Percentiles rank a stretch among this genome's conserved stretches.
phyloP scores from a whole-genome alignment of 1,140 invertebrate species.

The Phortica variegata region DNA sequence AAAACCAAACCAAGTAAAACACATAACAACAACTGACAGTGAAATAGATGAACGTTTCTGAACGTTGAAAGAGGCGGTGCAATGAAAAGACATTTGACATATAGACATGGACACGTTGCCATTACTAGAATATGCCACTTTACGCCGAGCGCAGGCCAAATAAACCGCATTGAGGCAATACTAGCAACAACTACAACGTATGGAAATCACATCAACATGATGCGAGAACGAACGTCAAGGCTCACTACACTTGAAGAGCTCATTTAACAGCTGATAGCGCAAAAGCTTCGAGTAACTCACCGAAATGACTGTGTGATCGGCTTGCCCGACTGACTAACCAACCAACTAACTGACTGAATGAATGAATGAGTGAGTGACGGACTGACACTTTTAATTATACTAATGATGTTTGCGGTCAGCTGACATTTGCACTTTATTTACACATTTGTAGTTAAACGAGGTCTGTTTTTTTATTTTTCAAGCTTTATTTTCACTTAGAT shows the following conservation, averaged over 20 bases:
- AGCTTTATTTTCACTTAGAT: conserved; percentile 5
- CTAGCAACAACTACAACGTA: no score
- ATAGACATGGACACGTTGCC: conserved; percentile 43
- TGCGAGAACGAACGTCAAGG: background rate
- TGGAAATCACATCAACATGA: no score
- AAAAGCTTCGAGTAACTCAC: conserved; percentile 17
- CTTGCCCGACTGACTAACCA: conserved; percentile 38
- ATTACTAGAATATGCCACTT: conserved; percentile 27
- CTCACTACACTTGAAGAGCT: conserved; percentile 5
- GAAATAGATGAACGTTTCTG: background rate
- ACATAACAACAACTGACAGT: background rate
- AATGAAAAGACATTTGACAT: conserved; percentile 8
- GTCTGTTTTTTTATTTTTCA: background rate
- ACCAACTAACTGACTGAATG: conserved; percentile 30
- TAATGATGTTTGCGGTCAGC: conserved; percentile 55
- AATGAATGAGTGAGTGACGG: conserved; percentile 51
- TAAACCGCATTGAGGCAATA: no score
- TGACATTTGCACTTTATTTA: conserved; percentile 56
- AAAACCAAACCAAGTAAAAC: conserved; percentile 5
- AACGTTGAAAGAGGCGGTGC: background rate
- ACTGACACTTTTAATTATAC: conserved; percentile 57
- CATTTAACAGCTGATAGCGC: background rate
- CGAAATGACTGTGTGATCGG: conserved; percentile 10
- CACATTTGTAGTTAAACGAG: no score
- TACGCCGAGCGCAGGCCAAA: conserved; percentile 4